Evolutionary conservation across 2,888 invertebrate species (phyloP), one percentile per base, ranked within the genome.

Genomic region (Dasypolia templi): DNA sequence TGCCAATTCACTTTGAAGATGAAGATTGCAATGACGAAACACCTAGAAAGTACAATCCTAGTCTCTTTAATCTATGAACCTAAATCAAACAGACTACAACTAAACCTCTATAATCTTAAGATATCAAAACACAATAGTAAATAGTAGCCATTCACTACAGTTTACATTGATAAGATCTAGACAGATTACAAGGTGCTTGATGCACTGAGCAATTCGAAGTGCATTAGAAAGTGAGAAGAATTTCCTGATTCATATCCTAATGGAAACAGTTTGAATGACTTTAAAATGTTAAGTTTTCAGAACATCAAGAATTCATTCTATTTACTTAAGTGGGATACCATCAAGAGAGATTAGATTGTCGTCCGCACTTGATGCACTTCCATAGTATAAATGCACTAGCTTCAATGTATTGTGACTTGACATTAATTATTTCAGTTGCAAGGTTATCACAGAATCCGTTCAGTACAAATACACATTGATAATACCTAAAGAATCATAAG

Each of bases 151-250:
- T 62, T 44, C 26, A 53, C 55, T 46, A 29, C 9, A 81, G 17
- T 75, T 66, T n/a, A 49, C 51, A 42, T 32, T 44, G 75, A 66
- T 81, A 81, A 78, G 42, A 75, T 66, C 49, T 49, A 81, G 32
- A 49, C n/a, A 35, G 66, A 75, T 66, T 56, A 66, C 29, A 9
- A 55, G 1, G 14, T 61, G 32, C n/a, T 65, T 59, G 14, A 3
- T 61, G 65, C 17, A 75, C 55, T 2, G 19, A 58, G 22, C 0
- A 14, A 17, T 14, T 26, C 22, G 3, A 35, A 53, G 5, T 26
- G 19, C 4, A 32, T 58, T 26, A 22, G 26, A 22, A 68, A 68
- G 3, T 42, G 19, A n/a, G 1, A 44, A 44, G n/a, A 67, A 58
- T 22, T 22, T 32, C 17, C 7, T 22, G 9, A 51, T 49, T 75